Conservation (phyloP, 2,888 invertebrate species). For the Periphyllus acericola region DNA sequence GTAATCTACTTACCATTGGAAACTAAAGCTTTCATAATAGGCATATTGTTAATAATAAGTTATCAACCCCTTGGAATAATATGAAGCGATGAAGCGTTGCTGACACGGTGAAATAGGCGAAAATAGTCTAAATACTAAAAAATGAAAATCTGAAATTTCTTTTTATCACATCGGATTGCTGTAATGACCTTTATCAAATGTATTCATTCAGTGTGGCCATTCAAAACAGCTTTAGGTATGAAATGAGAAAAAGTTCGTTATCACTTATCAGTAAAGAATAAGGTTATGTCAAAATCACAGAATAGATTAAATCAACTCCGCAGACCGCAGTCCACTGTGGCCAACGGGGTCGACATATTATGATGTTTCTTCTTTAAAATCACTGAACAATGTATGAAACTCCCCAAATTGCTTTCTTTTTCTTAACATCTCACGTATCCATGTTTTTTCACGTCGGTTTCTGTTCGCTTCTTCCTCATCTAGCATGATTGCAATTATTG, state of each 20-base stretch:
- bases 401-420: constrained; percentile 21
- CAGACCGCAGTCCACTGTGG: no score
- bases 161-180: constrained; percentile 40
- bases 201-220: constrained; percentile 11
- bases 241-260: no score
- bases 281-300: no score
- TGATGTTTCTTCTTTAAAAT: no score
- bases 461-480: background rate
- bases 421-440: background rate
- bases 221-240: background rate
- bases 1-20: constrained; percentile 30
- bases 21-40: constrained; percentile 31
- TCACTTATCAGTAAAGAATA: no score
- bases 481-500: background rate
- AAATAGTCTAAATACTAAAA: background rate
- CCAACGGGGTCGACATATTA: no score
- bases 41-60: background rate
- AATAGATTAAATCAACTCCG: no score
- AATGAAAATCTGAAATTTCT: background rate
- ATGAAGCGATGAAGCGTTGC: no score
- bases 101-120: background rate
- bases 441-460: background rate
- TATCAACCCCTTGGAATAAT: background rate
- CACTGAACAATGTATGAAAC: no score
- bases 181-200: constrained; percentile 50